Percentiles rank a stretch among this genome's conserved stretches.
Conservation (phyloP, 1,140 invertebrate species). For the Aphelenchoides besseyi region DNA sequence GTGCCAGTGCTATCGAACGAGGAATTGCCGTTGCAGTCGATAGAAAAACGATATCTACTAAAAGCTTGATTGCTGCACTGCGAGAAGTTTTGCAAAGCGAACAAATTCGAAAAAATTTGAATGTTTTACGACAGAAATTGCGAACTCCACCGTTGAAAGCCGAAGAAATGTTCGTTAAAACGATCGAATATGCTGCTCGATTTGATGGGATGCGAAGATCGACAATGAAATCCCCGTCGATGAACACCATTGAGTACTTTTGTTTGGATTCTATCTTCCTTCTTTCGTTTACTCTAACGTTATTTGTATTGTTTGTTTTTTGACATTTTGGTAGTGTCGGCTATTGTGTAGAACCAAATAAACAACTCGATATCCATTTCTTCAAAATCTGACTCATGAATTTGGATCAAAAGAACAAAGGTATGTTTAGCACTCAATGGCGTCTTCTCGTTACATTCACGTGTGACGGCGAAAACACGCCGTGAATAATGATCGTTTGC, state of each 20-base stretch:
- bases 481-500: background rate
- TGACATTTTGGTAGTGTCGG: background rate
- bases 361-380: no score
- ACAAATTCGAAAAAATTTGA: background rate
- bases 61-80: background rate
- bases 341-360: no score
- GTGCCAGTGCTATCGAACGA: background rate
- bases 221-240: background rate
- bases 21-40: background rate
- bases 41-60: background rate
- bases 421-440: background rate
- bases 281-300: background rate
- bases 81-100: background rate
- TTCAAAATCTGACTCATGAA: no score
- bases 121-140: background rate
- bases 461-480: background rate
- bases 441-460: background rate
- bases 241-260: background rate
- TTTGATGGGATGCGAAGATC: background rate
- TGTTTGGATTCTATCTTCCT: conserved; percentile 9
- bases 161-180: background rate
- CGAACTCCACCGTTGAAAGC: background rate
- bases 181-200: background rate
- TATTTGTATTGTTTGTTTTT: background rate
- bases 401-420: background rate